phyloP scores from a whole-genome alignment of 37 sponge, comb jelly and placozoan species.

The Eunapius fragilis region DNA sequence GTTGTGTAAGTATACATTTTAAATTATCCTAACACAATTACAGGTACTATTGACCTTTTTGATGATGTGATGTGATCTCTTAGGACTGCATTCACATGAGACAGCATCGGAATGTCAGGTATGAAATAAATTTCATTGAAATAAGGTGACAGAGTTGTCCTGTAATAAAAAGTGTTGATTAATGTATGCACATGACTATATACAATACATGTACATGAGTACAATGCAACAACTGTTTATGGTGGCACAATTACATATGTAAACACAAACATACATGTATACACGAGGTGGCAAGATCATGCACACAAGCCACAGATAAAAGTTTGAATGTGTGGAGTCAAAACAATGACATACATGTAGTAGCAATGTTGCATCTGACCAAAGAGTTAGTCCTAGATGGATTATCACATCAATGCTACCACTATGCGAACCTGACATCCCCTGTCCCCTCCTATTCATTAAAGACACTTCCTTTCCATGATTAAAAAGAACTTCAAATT shows the following conservation, averaged over 20 bases:
- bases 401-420: too few species aligned
- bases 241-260: neutral
- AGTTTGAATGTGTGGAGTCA: too few species aligned
- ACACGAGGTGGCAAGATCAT: too few species aligned
- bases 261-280: neutral
- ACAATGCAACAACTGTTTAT: neutral
- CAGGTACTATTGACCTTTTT: constrained; percentile 12
- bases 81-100: constrained; percentile 51
- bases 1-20: too few species aligned
- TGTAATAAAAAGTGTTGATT: neutral
- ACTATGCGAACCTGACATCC: too few species aligned
- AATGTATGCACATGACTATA: neutral
- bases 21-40: neutral
- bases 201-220: neutral
- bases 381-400: too few species aligned
- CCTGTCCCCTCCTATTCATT: too few species aligned
- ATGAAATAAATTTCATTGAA: constrained; percentile 80
- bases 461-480: too few species aligned
- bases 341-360: too few species aligned
- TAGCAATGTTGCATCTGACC: too few species aligned
- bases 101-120: constrained; percentile 59
- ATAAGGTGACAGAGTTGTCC: constrained; percentile 38
- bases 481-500: too few species aligned
- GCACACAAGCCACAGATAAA: too few species aligned
- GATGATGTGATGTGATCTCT: constrained; percentile 25